Percentiles rank a stretch among this genome's conserved stretches.
phyloP scores from a whole-genome alignment of 1,140 invertebrate genomes.

The Teleogryllus occipitalis region DNA sequence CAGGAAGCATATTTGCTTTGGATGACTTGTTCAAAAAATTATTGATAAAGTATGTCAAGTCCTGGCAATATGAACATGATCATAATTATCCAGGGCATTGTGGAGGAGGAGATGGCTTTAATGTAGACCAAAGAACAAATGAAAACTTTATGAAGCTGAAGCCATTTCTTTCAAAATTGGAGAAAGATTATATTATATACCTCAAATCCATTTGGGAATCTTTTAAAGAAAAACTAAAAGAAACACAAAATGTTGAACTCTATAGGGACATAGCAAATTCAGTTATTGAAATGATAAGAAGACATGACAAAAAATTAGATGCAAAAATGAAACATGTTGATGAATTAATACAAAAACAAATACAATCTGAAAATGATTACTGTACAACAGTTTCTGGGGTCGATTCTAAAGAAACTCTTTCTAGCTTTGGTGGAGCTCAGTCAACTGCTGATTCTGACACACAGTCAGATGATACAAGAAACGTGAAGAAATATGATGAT shows the following conservation, averaged over 20 bases:
- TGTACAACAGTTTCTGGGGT: not conserved
- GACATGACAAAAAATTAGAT: not conserved
- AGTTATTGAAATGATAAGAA: not conserved
- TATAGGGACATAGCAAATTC: not conserved
- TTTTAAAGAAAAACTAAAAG: slow-evolving; percentile 2
- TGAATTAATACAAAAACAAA: not conserved
- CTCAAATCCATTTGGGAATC: slow-evolving; percentile 9
- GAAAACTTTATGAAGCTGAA: slow-evolving; percentile 8
- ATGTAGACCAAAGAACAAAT: not conserved
- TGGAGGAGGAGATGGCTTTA: not conserved
- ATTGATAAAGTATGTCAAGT: slow-evolving; percentile 27
- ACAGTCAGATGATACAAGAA: not conserved
- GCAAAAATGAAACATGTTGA: not conserved
- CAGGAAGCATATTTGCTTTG: slow-evolving; percentile 26
- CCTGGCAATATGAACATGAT: slow-evolving; percentile 29
- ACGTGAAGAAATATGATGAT: not conserved
- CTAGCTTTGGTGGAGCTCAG: not conserved
- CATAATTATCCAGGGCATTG: slow-evolving; percentile 27
- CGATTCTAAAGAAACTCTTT: not conserved
- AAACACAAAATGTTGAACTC: not conserved
- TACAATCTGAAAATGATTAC: not conserved
- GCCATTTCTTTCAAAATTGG: slow-evolving; percentile 6
- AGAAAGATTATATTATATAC: slow-evolving; percentile 1
- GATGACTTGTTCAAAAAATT: slow-evolving; percentile 29
- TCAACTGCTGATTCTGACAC: not conserved